A percentile compares a stretch with the other conserved stretches of the same genome.
Conservation (phyloP, 2,797 vertebrate genomes). For the Catostomus latipinnis region DNA sequence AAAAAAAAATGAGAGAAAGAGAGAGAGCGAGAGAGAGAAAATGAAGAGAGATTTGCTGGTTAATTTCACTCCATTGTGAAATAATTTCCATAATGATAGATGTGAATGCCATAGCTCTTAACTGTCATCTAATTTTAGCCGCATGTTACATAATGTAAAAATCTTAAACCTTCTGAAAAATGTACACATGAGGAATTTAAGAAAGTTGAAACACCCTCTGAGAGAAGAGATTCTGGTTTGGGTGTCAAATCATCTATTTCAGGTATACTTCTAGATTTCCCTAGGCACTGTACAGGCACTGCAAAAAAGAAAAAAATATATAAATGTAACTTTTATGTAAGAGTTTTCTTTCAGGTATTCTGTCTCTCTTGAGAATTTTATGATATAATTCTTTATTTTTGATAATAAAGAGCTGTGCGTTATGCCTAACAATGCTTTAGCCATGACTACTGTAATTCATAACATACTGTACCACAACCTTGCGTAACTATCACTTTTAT, state of each 20-base stretch:
- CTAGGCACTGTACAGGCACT: background rate
- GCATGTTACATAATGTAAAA: background rate
- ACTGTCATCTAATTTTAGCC: background rate
- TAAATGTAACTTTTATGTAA: background rate
- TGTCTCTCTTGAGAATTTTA: too few relatives aligned
- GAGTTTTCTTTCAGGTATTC: too few relatives aligned
- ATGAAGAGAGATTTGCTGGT: background rate
- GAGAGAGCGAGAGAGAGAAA: background rate
- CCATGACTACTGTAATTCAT: too few relatives aligned
- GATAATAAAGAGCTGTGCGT: too few relatives aligned
- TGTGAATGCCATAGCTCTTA: background rate
- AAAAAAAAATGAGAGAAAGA: too few relatives aligned
- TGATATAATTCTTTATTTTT: too few relatives aligned
- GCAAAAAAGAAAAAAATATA: background rate
- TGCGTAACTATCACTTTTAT: too few relatives aligned
- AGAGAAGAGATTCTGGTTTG: constrained; percentile 14
- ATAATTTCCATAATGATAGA: background rate
- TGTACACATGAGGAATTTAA: background rate
- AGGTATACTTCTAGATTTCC: background rate
- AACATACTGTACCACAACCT: too few relatives aligned
- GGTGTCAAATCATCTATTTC: background rate
- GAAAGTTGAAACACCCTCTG: constrained; percentile 15
- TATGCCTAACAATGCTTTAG: too few relatives aligned
- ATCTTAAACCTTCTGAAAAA: background rate
- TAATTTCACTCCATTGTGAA: constrained; percentile 6